Base-by-base conservation (phyloP, 2,888 invertebrate genomes). In the Catocala fraxini region DNA sequence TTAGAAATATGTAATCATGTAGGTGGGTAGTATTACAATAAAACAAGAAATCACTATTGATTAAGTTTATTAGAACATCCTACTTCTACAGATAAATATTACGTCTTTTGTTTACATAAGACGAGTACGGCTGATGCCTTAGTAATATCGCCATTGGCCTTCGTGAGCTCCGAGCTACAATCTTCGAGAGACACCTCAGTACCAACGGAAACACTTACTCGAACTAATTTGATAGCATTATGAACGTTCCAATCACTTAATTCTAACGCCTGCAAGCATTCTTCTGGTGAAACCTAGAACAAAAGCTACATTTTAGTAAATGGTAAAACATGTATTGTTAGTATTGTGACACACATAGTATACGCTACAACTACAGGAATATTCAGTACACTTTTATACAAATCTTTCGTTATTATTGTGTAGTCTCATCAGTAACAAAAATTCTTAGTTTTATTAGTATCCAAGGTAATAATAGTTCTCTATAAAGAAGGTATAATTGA, bases 191-290 rank as follows among this genome's bases (percentile, higher is more conserved):
- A 70, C 0, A 82, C 79, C 4, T 74, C 70, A 0, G 70, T 67
- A 7, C 77, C 84, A 0, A 82, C 83, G 0, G 88, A 75, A 4
- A 87, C 70, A 59, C 84, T 85, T 81, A 98, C 94, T 55, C 96
- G 95, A 25, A 97, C 95, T 67, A 97, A 91, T 86, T 99, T 99
- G 71, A 99, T 98, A 11, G 98, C 98, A 55, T 96, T 96, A 82
- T 98, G 97, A 0, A 98, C 97, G 83, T 98, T 97, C 98, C 99
- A 98, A 68, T 97, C 96, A 57, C 97, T 97, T 65, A 97, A 96
- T 82, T 98, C 97, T 47, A 99, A 88, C 0, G 97, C 97, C 68
- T 96, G 95, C 5, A 98, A 91, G 79, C 98, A 98, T 66, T 97
- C 96, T 71, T 97, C 97, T 0, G 97, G 95, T 0, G 96, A 95